Conservation (phyloP, 2,888 invertebrate genomes). For the Idaea aversata region DNA sequence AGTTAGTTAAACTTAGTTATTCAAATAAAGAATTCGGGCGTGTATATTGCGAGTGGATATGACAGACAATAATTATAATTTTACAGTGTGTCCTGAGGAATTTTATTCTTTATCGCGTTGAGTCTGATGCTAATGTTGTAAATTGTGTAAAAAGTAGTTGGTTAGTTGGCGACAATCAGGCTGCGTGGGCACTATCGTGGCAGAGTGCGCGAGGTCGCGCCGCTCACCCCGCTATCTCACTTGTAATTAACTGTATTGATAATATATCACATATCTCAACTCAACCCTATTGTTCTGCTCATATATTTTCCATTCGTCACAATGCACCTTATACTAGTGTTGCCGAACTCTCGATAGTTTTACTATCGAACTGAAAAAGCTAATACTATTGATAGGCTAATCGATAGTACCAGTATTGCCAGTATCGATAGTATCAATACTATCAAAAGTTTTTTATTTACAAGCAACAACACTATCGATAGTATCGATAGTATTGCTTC, state of each 20-base stretch:
- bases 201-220: slow-evolving; percentile 71
- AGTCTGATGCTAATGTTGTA: slow-evolving; percentile 26
- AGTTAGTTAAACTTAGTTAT: slow-evolving; percentile 34
- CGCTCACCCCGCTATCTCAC: slow-evolving; percentile 73
- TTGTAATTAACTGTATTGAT: slow-evolving; percentile 70
- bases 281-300: slow-evolving; percentile 66
- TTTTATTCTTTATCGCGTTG: slow-evolving; percentile 19
- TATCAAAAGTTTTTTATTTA: too few relatives aligned
- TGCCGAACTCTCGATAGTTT: slow-evolving; percentile 7
- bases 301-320: slow-evolving; percentile 62
- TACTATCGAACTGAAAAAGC: too few relatives aligned
- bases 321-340: slow-evolving; percentile 34
- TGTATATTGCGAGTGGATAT: slow-evolving; percentile 20
- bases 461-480: too few relatives aligned
- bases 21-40: slow-evolving; percentile 32
- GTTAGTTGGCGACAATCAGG: slow-evolving; percentile 74
- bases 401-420: too few relatives aligned
- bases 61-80: slow-evolving; percentile 5
- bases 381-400: too few relatives aligned
- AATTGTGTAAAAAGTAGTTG: slow-evolving; percentile 45
- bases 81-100: slow-evolving; percentile 11
- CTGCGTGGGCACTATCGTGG: slow-evolving; percentile 75
- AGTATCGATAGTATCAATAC: too few relatives aligned
- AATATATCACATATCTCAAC: slow-evolving; percentile 65
- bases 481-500: too few relatives aligned